phyloP scores from a whole-genome alignment of 2,113 vertebrate genomes.

The Climacteris rufus region DNA sequence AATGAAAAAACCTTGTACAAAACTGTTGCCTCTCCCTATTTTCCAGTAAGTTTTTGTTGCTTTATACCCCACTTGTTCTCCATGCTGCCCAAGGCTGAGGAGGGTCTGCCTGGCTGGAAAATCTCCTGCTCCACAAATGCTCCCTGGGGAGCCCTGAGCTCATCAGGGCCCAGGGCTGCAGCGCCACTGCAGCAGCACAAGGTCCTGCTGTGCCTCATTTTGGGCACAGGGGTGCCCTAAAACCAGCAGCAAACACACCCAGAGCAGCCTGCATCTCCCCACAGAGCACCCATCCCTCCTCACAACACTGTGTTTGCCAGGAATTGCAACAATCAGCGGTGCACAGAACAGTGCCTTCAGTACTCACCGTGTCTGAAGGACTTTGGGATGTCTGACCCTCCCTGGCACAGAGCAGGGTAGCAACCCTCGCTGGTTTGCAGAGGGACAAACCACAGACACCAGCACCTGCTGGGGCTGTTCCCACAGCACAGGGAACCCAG shows the following conservation, averaged over 20 bases:
- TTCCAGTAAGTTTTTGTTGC: neutral
- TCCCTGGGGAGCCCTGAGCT: neutral
- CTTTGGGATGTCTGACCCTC: too few species aligned
- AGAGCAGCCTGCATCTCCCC: neutral
- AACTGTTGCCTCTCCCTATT: neutral
- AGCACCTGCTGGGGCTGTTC: neutral
- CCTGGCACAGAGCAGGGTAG: neutral
- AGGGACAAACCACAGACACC: neutral
- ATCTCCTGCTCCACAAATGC: neutral
- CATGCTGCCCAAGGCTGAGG: neutral
- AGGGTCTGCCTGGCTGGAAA: neutral
- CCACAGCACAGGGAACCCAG: neutral
- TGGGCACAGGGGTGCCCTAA: neutral
- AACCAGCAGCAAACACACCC: neutral
- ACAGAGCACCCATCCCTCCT: neutral
- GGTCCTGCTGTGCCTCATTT: too few species aligned
- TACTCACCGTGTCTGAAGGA: too few species aligned
- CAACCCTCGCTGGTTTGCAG: neutral
- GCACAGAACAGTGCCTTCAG: neutral
- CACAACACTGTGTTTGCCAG: rapidly evolving
- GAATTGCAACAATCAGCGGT: neutral
- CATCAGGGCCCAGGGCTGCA: too few species aligned
- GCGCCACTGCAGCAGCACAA: neutral
- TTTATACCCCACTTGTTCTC: neutral
- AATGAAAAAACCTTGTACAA: neutral